These are phyloP conservation scores for Nipponacmea schrenckii DNA, from an alignment of 2,888 invertebrate genomes.

Conservation along the genomic window DNA sequence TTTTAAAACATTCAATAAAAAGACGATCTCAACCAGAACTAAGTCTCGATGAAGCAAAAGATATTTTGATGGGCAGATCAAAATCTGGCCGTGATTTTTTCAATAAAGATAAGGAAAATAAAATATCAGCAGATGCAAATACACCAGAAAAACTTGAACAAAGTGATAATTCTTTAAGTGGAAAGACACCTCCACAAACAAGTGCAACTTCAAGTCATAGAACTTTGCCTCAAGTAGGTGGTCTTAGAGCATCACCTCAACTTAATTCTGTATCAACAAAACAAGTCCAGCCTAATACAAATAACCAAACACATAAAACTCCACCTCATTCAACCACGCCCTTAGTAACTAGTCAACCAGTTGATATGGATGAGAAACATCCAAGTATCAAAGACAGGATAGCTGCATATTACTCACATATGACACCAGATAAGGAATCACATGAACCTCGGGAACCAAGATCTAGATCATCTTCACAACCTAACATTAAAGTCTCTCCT, in stretches of 20 bases:
- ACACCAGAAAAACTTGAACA: neutral
- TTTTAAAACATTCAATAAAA: conserved; percentile 40
- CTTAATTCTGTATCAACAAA: neutral
- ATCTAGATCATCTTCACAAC: conserved; percentile 32
- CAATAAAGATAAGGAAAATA: neutral
- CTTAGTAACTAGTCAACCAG: neutral
- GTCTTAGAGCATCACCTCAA: neutral
- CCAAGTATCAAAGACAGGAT: conserved; percentile 47
- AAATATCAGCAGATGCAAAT: neutral
- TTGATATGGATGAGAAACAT: conserved; percentile 28
- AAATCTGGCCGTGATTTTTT: conserved; percentile 26
- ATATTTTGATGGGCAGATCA: conserved; percentile 57
- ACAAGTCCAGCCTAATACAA: neutral
- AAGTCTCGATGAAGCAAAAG: conserved; percentile 56
- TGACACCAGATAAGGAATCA: conserved; percentile 12
- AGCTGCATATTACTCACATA: conserved; percentile 40
- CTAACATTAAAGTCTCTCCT: conserved; percentile 15
- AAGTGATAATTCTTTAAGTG: conserved; percentile 9
- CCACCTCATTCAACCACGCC: no score
- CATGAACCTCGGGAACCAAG: conserved; percentile 21
- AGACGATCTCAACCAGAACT: conserved; percentile 47
- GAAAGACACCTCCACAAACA: neutral
- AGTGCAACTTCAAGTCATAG: conserved; percentile 3
- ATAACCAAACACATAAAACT: neutral
- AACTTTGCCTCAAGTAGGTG: neutral